Conservation (phyloP, 2,113 vertebrate genomes). For the Eubucco bourcierii region DNA sequence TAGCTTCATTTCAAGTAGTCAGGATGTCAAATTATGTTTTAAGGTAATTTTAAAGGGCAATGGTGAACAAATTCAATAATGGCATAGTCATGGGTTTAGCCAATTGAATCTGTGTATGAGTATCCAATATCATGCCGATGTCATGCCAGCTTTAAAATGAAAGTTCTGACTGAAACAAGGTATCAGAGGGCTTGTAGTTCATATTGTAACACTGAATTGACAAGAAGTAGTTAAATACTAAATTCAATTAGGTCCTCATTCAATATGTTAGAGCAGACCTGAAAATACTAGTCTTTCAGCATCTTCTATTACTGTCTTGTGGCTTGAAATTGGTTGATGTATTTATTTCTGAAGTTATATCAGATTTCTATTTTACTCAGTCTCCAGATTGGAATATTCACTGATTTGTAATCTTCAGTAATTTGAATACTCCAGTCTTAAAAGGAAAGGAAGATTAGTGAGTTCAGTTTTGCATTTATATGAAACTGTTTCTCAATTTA, state of each 20-base stretch:
- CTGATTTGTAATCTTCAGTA: neutral
- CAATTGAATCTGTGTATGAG: no score
- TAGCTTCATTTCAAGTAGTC: neutral
- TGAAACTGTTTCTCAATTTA: neutral
- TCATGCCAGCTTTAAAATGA: no score
- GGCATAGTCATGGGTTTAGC: no score
- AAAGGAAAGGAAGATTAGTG: neutral
- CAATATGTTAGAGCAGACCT: neutral
- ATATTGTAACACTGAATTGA: no score
- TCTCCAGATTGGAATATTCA: neutral
- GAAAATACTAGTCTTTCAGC: neutral
- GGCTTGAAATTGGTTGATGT: neutral
- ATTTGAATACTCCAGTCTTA: neutral
- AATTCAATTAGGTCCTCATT: neutral
- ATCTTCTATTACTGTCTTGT: neutral
- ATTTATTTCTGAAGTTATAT: no score
- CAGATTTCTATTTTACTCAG: neutral
- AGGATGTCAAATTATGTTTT: neutral
- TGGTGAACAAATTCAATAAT: no score
- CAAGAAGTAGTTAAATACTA: neutral
- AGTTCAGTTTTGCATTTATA: neutral
- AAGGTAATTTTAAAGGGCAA: neutral
- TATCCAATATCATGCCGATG: no score
- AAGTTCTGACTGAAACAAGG: no score
- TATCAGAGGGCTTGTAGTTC: no score